Evolutionary conservation across 2,797 vertebrate genomes (phyloP).

Genomic region (Paedocypris micromegethes): DNA sequence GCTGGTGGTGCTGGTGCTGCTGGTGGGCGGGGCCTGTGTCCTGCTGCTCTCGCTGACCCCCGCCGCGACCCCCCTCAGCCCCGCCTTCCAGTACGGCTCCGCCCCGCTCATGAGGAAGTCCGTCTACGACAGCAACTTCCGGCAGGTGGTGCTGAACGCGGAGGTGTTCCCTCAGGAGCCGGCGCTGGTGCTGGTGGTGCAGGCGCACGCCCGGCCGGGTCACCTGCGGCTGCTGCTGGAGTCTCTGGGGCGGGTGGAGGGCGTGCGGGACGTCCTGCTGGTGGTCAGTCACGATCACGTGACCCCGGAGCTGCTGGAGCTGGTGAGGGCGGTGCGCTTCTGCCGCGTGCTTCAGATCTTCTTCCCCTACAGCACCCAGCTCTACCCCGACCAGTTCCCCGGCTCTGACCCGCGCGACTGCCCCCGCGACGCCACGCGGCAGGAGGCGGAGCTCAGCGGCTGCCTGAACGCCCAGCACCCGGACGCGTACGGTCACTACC

Average conservation of each 20-base stretch:
- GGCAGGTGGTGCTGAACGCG: constrained; percentile 61
- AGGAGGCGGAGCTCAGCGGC: constrained; percentile 57
- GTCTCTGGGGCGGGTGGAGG: constrained; percentile 61
- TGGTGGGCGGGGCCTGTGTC: too few relatives aligned
- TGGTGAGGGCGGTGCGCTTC: constrained; percentile 68
- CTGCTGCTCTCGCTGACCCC: too few relatives aligned
- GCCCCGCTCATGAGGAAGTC: constrained; percentile 53
- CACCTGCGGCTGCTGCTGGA: constrained; percentile 68
- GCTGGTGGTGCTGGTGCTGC: too few relatives aligned
- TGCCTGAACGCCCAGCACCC: constrained; percentile 72
- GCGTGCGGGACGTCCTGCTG: constrained; percentile 64
- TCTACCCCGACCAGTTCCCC: constrained; percentile 73
- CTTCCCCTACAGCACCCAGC: constrained; percentile 75
- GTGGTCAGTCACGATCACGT: constrained; percentile 75
- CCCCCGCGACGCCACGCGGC: constrained; percentile 62
- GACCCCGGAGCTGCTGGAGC: constrained; percentile 63
- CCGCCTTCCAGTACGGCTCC: constrained; percentile 51
- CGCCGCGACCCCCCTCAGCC: too few relatives aligned
- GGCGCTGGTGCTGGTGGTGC: constrained; percentile 67
- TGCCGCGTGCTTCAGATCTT: constrained; percentile 75
- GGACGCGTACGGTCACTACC: constrained; percentile 72
- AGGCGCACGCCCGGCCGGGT: constrained; percentile 71
- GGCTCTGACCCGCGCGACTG: constrained; percentile 68
- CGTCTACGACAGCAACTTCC: constrained; percentile 64
- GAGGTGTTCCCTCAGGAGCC: constrained; percentile 62